A percentile compares a stretch with the other conserved stretches of the same genome.
Conservation (phyloP, 1,140 invertebrate species). For the Drosophila ironensis region DNA sequence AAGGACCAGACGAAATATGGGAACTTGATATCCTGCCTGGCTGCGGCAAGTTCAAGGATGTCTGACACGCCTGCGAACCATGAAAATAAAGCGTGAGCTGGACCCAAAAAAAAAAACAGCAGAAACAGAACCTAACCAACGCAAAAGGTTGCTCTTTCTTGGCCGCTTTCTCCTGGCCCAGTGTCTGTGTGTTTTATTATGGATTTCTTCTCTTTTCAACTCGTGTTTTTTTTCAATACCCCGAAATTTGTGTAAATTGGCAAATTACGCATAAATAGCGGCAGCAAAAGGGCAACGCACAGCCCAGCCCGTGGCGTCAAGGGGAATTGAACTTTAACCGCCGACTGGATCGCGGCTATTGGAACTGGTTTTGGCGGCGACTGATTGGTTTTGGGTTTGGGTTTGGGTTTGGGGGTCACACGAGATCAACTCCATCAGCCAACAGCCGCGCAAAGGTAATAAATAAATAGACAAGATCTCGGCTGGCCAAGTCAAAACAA, state of each 20-base stretch:
- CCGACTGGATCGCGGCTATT: background rate
- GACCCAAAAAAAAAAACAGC: constrained; percentile 8
- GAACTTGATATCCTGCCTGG: constrained; percentile 62
- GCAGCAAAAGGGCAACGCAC: constrained; percentile 20
- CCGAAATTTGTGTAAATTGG: constrained; percentile 69
- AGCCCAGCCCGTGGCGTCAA: constrained; percentile 28
- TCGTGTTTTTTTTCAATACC: constrained; percentile 48
- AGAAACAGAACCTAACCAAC: too few relatives aligned
- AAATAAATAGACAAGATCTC: constrained; percentile 3
- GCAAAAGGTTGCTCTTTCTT: constrained; percentile 20
- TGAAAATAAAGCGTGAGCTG: constrained; percentile 28
- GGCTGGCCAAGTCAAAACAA: too few relatives aligned
- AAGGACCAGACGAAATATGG: constrained; percentile 67
- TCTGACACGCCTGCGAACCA: constrained; percentile 45
- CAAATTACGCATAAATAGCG: constrained; percentile 68
- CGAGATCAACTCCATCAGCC: background rate
- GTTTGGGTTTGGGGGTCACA: constrained; percentile 5
- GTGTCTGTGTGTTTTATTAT: background rate
- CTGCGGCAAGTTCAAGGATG: constrained; percentile 71
- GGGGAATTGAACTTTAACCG: constrained; percentile 42
- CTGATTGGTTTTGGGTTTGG: background rate
- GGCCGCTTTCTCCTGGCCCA: constrained; percentile 7
- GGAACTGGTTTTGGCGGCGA: constrained; percentile 16
- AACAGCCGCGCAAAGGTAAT: background rate
- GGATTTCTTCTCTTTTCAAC: background rate